phyloP scores from a whole-genome alignment of 2,113 vertebrate genomes.

The Dendrocopos noguchii region DNA sequence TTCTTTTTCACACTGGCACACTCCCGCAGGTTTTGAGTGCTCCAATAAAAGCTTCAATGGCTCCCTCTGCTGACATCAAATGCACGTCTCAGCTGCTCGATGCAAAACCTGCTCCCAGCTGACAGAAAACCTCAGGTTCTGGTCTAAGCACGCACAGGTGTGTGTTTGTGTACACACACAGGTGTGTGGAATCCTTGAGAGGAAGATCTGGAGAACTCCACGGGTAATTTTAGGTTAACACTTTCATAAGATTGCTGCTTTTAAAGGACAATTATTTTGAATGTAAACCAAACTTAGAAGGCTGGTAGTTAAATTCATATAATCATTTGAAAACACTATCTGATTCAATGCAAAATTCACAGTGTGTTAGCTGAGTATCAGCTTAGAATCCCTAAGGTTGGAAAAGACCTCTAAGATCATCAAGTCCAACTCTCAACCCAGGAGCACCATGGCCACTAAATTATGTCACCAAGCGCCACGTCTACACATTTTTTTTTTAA shows the following conservation, averaged over 20 bases:
- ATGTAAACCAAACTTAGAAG: neutral
- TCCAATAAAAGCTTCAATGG: neutral
- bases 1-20: no score
- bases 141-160: rapidly evolving
- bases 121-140: neutral
- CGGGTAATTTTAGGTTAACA: neutral
- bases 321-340: neutral
- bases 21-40: rapidly evolving
- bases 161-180: no score
- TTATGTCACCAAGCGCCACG: no score
- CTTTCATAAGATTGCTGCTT: neutral
- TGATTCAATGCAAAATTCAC: neutral
- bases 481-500: no score
- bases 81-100: neutral
- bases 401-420: no score
- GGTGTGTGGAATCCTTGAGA: neutral
- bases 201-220: neutral
- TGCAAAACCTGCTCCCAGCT: neutral
- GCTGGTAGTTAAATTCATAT: neutral
- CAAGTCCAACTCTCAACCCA: no score
- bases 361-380: neutral
- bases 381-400: no score
- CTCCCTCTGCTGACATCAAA: slow-evolving; percentile 56
- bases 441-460: no score
- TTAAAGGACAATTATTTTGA: neutral